Percentiles rank a stretch among this genome's conserved stretches.
Evolutionary conservation across 2,888 invertebrate genomes (phyloP).

Genomic region (Habrosyne pyritoides): DNA sequence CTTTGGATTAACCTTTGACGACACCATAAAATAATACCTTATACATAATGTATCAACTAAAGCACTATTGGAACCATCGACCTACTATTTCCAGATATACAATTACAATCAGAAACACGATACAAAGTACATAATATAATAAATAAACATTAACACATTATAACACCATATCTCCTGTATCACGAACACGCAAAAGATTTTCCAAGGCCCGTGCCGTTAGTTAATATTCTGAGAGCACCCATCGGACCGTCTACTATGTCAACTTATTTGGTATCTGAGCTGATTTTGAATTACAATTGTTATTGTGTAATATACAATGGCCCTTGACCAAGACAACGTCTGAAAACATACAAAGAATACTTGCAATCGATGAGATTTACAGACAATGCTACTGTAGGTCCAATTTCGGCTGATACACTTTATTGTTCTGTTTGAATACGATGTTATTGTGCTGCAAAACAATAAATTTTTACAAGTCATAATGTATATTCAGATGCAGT

Average conservation of each 20-base stretch:
- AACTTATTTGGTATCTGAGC: constrained; percentile 66
- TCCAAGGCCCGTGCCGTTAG: constrained; percentile 50
- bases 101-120: neutral
- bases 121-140: neutral
- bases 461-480: neutral
- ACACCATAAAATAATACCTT: too few species aligned
- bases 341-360: constrained; percentile 32
- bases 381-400: constrained; percentile 36
- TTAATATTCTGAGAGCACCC: constrained; percentile 62
- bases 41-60: too few species aligned
- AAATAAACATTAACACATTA: constrained; percentile 8
- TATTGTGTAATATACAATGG: constrained; percentile 62
- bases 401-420: constrained; percentile 34
- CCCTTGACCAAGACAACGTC: constrained; percentile 38
- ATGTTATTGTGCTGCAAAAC: constrained; percentile 19
- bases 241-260: constrained; percentile 50
- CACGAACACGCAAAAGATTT: constrained; percentile 48
- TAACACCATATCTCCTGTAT: constrained; percentile 46
- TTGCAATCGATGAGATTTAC: constrained; percentile 28
- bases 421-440: constrained; percentile 24
- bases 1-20: too few species aligned
- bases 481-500: neutral
- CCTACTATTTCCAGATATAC: neutral
- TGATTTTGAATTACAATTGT: constrained; percentile 70
- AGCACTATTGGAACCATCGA: neutral